A percentile compares a stretch with the other conserved stretches of the same genome.
phyloP scores from a whole-genome alignment of 2,797 vertebrate genomes.

The Karalla daura region DNA sequence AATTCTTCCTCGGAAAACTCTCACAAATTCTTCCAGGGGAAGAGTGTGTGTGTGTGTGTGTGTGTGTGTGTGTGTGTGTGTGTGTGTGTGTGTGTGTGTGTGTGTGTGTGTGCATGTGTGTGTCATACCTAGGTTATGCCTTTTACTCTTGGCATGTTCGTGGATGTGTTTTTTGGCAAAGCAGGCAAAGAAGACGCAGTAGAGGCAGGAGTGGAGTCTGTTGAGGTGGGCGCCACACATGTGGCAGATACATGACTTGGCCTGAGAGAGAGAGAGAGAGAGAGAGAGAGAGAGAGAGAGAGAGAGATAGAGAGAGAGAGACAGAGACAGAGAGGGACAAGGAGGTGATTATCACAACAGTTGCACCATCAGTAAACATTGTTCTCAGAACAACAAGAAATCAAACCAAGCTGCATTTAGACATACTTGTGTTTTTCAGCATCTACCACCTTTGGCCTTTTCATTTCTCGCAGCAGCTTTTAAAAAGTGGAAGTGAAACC shows the following conservation, averaged over 20 bases:
- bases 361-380: neutral
- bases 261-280: conserved; percentile 77
- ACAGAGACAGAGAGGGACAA: neutral
- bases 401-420: too few species aligned
- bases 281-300: neutral
- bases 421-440: too few species aligned
- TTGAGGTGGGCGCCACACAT: conserved; percentile 97
- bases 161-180: conserved; percentile 99
- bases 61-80: conserved; percentile 5
- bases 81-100: conserved; percentile 15
- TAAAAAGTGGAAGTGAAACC: too few species aligned
- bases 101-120: neutral
- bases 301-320: neutral
- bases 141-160: conserved; percentile 96
- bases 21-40: conserved; percentile 2
- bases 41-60: neutral
- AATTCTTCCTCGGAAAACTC: conserved; percentile 5
- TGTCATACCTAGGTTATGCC: conserved; percentile 95
- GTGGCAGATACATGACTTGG: conserved; percentile 98
- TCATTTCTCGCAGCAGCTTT: too few species aligned
- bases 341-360: neutral
- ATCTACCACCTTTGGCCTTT: too few species aligned
- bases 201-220: conserved; percentile 98
- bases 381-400: neutral
- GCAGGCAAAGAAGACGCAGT: conserved; percentile 98